Percentiles rank a stretch among this genome's conserved stretches.
These are phyloP conservation scores for Apamea anceps DNA, from an alignment of 2,888 invertebrate genomes.

Conservation along the genomic window DNA sequence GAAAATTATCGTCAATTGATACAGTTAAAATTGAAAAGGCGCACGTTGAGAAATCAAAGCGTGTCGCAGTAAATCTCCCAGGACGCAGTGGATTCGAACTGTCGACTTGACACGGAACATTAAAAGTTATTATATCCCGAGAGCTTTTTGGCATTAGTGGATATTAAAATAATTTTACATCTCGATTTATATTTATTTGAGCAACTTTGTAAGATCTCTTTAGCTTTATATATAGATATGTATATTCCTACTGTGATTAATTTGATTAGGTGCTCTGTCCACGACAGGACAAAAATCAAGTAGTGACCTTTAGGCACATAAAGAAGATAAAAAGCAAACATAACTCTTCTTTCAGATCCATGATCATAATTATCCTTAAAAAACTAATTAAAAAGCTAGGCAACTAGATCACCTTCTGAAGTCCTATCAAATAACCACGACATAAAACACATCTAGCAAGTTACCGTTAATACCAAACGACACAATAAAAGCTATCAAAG, in stretches of 20 bases:
- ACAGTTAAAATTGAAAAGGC: constrained; percentile 75
- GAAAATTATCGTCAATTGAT: constrained; percentile 78
- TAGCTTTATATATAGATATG: neutral
- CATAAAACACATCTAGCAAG: constrained; percentile 41
- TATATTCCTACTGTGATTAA: neutral
- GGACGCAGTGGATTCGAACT: constrained; percentile 82
- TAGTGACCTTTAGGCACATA: neutral
- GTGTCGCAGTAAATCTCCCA: constrained; percentile 86
- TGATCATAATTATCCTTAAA: neutral
- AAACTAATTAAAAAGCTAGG: constrained; percentile 14
- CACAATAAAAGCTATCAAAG: constrained; percentile 74
- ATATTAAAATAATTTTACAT: constrained; percentile 77
- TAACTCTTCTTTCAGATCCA: neutral
- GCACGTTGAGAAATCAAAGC: constrained; percentile 83
- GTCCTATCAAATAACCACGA: constrained; percentile 47
- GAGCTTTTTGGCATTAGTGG: constrained; percentile 79
- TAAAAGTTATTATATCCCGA: constrained; percentile 83
- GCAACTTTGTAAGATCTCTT: constrained; percentile 21
- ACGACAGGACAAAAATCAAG: too few species aligned
- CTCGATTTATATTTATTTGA: constrained; percentile 63
- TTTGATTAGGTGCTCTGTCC: neutral
- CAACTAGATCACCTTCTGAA: constrained; percentile 32
- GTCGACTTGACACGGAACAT: constrained; percentile 86
- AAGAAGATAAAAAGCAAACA: neutral
- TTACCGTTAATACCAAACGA: constrained; percentile 51